Percentiles rank a stretch among this genome's conserved stretches.
Conservation (phyloP, 2,888 invertebrate species). For the Pollenia labialis region DNA sequence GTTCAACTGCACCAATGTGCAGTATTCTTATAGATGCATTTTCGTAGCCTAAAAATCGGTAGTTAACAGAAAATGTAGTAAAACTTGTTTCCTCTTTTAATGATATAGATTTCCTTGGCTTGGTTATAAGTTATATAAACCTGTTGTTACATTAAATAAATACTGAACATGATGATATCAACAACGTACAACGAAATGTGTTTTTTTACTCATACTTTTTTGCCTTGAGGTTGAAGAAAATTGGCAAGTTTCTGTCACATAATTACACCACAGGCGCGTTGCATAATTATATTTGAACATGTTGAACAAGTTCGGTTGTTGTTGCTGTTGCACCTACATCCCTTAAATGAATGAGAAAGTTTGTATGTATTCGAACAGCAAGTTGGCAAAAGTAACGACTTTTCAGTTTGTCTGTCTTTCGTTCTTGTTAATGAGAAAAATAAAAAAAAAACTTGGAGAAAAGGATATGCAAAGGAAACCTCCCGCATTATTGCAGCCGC, state of each 20-base stretch:
- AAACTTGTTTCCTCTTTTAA: constrained; percentile 47
- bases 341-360: neutral
- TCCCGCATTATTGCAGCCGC: constrained; percentile 10
- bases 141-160: constrained; percentile 71
- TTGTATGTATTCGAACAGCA: neutral
- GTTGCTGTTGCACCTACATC: neutral
- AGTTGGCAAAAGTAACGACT: constrained; percentile 31
- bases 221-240: constrained; percentile 59
- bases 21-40: neutral
- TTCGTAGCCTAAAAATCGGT: constrained; percentile 7
- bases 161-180: constrained; percentile 60
- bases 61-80: constrained; percentile 13
- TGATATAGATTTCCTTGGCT: constrained; percentile 55
- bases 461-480: constrained; percentile 31
- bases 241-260: constrained; percentile 73
- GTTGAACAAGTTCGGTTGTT: neutral
- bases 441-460: neutral
- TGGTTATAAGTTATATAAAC: constrained; percentile 70
- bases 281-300: constrained; percentile 67
- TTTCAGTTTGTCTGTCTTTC: constrained; percentile 18
- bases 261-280: constrained; percentile 70
- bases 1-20: constrained; percentile 18
- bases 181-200: constrained; percentile 23
- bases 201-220: constrained; percentile 15
- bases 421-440: constrained; percentile 19